phyloP scores from a whole-genome alignment of 1,140 invertebrate species.

The Papilio glaucus region DNA sequence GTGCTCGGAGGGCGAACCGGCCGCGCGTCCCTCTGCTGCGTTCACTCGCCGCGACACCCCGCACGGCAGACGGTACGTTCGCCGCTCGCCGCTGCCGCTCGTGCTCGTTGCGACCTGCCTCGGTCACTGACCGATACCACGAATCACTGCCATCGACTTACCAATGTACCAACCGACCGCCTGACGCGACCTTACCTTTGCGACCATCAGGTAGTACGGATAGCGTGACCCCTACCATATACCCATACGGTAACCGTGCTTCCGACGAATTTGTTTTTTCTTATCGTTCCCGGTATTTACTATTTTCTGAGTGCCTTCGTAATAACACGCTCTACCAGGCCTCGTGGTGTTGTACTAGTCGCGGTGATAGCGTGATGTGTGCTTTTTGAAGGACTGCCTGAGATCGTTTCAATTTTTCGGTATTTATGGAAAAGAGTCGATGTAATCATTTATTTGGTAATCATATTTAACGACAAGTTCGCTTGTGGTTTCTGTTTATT shows the following conservation, averaged over 20 bases:
- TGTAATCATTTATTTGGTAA: neutral
- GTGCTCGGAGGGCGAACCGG: conserved; percentile 73
- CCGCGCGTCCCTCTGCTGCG: conserved; percentile 69
- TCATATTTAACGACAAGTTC: neutral
- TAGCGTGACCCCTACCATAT: conserved; percentile 72
- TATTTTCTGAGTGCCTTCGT: conserved; percentile 72
- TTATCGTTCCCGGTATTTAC: conserved; percentile 77
- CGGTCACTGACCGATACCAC: conserved; percentile 74
- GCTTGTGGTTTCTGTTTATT: neutral
- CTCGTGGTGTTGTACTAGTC: neutral
- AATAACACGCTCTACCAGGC: conserved; percentile 44
- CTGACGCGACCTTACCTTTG: conserved; percentile 37
- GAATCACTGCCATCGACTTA: conserved; percentile 55
- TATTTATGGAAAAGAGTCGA: neutral
- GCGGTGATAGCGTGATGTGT: conserved; percentile 14
- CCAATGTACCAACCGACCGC: conserved; percentile 43
- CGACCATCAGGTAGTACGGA: conserved; percentile 60
- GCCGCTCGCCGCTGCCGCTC: conserved; percentile 51
- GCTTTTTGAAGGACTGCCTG: conserved; percentile 17
- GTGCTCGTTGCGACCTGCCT: conserved; percentile 52
- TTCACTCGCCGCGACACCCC: conserved; percentile 69
- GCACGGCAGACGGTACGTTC: conserved; percentile 64
- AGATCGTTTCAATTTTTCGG: neutral
- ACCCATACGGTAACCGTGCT: conserved; percentile 61
- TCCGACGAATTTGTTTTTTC: conserved; percentile 71